phyloP scores from a whole-genome alignment of 2,888 invertebrate species.

The Acleris sparsana region DNA sequence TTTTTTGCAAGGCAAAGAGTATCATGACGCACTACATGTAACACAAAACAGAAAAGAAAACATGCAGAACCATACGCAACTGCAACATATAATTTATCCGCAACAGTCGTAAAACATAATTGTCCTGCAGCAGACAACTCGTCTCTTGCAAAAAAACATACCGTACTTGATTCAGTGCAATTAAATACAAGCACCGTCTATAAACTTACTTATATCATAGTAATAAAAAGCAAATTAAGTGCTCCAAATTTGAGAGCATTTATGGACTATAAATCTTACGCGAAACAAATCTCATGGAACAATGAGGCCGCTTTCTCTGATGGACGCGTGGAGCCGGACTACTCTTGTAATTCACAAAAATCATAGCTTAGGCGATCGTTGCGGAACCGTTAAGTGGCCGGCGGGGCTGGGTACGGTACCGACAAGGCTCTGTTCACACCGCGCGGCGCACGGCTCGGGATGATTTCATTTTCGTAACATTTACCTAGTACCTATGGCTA shows the following conservation, averaged over 20 bases:
- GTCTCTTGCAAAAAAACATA: slow-evolving; percentile 13
- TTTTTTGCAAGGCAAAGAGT: too few relatives aligned
- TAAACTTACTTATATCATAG: background rate
- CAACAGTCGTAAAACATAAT: slow-evolving; percentile 17
- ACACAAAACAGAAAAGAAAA: too few relatives aligned
- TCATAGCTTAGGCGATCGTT: slow-evolving; percentile 33
- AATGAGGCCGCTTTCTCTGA: slow-evolving; percentile 34
- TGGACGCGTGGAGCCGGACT: slow-evolving; percentile 23
- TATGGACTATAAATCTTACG: slow-evolving; percentile 35
- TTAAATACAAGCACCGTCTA: slow-evolving; percentile 26
- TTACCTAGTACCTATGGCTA: too few relatives aligned
- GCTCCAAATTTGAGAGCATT: slow-evolving; percentile 34
- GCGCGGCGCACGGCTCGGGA: too few relatives aligned
- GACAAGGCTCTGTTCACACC: too few relatives aligned
- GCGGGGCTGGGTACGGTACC: background rate
- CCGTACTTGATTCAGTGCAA: slow-evolving; percentile 5
- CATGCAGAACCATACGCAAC: background rate
- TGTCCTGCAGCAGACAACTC: slow-evolving; percentile 7
- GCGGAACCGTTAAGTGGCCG: slow-evolving; percentile 16
- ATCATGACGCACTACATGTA: too few relatives aligned
- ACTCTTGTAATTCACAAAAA: slow-evolving; percentile 34
- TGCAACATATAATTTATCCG: background rate
- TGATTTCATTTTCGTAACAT: too few relatives aligned
- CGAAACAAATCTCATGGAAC: slow-evolving; percentile 29
- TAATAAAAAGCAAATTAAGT: slow-evolving; percentile 28